phyloP scores from a whole-genome alignment of 64 coral and sea anemone species.

The Platygyra sinensis region DNA sequence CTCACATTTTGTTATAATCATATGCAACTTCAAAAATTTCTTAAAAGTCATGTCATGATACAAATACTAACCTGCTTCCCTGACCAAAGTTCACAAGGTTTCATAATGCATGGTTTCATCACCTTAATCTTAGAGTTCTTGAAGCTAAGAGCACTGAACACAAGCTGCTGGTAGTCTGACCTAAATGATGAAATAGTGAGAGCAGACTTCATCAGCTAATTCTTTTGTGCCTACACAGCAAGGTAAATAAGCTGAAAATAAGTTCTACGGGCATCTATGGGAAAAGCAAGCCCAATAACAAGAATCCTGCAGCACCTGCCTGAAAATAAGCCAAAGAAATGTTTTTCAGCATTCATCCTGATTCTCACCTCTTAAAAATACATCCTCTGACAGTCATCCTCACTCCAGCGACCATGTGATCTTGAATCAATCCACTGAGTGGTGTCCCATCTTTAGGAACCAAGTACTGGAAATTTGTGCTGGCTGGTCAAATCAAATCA shows the following conservation, averaged over 20 bases:
- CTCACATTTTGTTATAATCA: too few species aligned
- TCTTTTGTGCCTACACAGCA: too few species aligned
- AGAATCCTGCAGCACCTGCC: too few species aligned
- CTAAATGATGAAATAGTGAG: neutral
- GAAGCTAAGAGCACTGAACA: slow-evolving; percentile 87
- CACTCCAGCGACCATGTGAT: slow-evolving; percentile 97
- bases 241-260: too few species aligned
- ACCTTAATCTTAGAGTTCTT: slow-evolving; percentile 71
- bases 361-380: slow-evolving; percentile 83
- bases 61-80: slow-evolving; percentile 85
- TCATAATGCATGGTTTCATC: slow-evolving; percentile 82
- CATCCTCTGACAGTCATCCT: slow-evolving; percentile 83
- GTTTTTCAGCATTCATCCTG: too few species aligned
- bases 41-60: neutral
- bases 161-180: slow-evolving; percentile 92
- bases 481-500: slow-evolving; percentile 57
- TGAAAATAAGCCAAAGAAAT: too few species aligned
- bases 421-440: slow-evolving; percentile 90
- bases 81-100: slow-evolving; percentile 84
- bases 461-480: slow-evolving; percentile 96
- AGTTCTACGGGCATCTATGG: too few species aligned
- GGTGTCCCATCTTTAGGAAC: slow-evolving; percentile 98
- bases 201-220: neutral
- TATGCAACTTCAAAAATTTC: too few species aligned
- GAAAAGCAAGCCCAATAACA: too few species aligned